A percentile compares a stretch with the other conserved stretches of the same genome.
phyloP scores from a whole-genome alignment of 2,888 invertebrate genomes.

The Hirtodrosophila cameraria region DNA sequence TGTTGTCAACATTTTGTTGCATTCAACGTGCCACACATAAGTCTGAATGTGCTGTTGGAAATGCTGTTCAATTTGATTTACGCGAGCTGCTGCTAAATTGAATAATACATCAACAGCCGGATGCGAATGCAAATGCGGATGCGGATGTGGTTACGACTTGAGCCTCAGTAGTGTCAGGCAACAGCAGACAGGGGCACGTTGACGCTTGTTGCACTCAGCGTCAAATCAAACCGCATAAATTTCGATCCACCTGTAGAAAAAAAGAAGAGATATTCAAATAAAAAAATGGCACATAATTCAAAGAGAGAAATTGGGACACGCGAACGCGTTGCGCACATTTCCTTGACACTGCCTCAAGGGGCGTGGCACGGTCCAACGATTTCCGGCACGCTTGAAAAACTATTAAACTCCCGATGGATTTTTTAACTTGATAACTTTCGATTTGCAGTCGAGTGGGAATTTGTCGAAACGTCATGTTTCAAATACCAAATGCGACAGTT shows the following conservation, averaged over 20 bases:
- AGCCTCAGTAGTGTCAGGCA: slow-evolving; percentile 1
- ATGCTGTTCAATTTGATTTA: slow-evolving; percentile 33
- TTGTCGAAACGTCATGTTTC: slow-evolving; percentile 20
- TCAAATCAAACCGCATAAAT: slow-evolving; percentile 62
- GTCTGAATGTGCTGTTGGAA: slow-evolving; percentile 29
- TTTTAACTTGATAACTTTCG: slow-evolving; percentile 7
- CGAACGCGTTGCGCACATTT: slow-evolving; percentile 44
- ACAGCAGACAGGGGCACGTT: slow-evolving; percentile 14
- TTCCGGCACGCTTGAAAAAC: slow-evolving; percentile 25
- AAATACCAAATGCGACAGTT: slow-evolving; percentile 60
- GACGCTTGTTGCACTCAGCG: slow-evolving; percentile 60
- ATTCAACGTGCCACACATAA: slow-evolving; percentile 54
- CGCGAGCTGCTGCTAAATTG: slow-evolving; percentile 35
- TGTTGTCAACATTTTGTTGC: slow-evolving; percentile 83
- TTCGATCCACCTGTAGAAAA: slow-evolving; percentile 46
- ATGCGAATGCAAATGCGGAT: slow-evolving; percentile 14
- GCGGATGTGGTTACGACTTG: slow-evolving; percentile 14
- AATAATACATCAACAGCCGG: slow-evolving; percentile 58
- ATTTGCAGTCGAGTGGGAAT: slow-evolving; percentile 4
- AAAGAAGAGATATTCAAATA: slow-evolving; percentile 33
- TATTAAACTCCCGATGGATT: slow-evolving; percentile 16
- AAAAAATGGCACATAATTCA: too few species aligned
- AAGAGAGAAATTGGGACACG: too few species aligned
- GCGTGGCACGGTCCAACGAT: slow-evolving; percentile 25
- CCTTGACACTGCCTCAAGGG: slow-evolving; percentile 26